Percentiles rank a stretch among this genome's conserved stretches.
phyloP scores from a whole-genome alignment of 2,113 vertebrate species.

The Dipodomys stephensi region DNA sequence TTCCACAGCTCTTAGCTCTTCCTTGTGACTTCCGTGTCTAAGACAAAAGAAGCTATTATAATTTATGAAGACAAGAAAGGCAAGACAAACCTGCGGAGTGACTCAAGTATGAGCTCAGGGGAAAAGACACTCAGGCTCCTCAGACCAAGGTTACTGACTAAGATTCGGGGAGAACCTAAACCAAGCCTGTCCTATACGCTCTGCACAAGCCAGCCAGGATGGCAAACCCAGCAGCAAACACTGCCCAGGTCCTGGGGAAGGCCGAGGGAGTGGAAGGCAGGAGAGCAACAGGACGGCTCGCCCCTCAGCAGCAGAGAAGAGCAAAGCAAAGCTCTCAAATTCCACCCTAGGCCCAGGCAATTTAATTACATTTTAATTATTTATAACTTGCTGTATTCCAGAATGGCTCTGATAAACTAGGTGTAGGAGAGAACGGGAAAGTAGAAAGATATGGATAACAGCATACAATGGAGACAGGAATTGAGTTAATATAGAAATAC shows the following conservation, averaged over 20 bases:
- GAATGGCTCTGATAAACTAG: slow-evolving; percentile 31
- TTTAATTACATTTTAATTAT: no score
- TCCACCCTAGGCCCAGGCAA: no score
- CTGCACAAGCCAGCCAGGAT: not conserved
- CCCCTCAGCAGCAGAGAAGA: not conserved
- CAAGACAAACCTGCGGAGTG: not conserved
- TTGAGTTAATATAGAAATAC: no score
- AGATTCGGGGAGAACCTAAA: not conserved
- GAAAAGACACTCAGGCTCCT: not conserved
- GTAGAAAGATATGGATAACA: not conserved
- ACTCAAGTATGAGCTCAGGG: not conserved
- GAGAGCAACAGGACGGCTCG: not conserved
- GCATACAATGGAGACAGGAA: no score
- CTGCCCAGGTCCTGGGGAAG: not conserved
- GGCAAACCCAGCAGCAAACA: not conserved
- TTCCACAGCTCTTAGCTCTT: not conserved
- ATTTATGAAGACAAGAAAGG: not conserved
- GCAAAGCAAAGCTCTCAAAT: not conserved
- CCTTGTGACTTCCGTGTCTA: not conserved
- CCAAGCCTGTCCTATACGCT: not conserved
- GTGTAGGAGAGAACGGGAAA: slow-evolving; percentile 12
- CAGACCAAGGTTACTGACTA: not conserved
- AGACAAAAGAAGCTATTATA: not conserved
- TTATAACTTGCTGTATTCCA: not conserved
- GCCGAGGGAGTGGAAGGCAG: accelerated